Percentiles rank a stretch among this genome's conserved stretches.
phyloP scores from a whole-genome alignment of 64 coral and sea anemone genomes.

The Platygyra sinensis region DNA sequence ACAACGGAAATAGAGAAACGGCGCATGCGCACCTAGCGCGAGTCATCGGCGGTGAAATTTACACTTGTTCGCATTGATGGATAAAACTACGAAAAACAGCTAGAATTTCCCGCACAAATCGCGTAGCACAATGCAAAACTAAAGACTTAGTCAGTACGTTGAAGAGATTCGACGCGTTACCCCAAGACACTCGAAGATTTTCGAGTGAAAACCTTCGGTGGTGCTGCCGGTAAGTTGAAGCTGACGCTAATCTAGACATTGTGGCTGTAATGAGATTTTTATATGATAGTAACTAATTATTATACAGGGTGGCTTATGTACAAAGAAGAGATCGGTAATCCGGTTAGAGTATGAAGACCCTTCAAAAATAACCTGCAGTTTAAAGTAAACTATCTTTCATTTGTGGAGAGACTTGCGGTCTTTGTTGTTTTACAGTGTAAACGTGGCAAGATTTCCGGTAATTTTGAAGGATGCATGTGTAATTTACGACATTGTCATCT shows the following conservation, averaged over 20 bases:
- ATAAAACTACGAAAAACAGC: neutral
- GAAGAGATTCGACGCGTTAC: slow-evolving; percentile 94
- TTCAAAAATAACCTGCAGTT: neutral
- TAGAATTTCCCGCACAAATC: neutral
- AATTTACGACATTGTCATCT: neutral
- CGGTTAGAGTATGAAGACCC: neutral
- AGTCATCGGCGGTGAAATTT: neutral
- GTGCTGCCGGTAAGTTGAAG: slow-evolving; percentile 71
- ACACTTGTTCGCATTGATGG: neutral
- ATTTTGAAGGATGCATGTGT: neutral
- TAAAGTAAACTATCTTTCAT: neutral
- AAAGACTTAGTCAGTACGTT: slow-evolving; percentile 91
- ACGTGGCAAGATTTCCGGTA: slow-evolving; percentile 32
- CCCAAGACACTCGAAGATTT: slow-evolving; percentile 99
- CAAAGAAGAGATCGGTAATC: neutral
- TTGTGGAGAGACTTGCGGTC: neutral
- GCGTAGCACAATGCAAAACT: slow-evolving; percentile 72
- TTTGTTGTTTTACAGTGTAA: neutral
- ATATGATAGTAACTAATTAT: neutral
- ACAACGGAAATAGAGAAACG: neutral
- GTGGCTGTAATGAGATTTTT: neutral
- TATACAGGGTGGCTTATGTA: neutral
- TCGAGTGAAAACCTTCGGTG: slow-evolving; percentile 95
- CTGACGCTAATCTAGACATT: neutral
- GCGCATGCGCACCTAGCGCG: neutral